These are phyloP conservation scores for Sisyra terminalis DNA, from an alignment of 2,888 invertebrate genomes.

Conservation along the genomic window DNA sequence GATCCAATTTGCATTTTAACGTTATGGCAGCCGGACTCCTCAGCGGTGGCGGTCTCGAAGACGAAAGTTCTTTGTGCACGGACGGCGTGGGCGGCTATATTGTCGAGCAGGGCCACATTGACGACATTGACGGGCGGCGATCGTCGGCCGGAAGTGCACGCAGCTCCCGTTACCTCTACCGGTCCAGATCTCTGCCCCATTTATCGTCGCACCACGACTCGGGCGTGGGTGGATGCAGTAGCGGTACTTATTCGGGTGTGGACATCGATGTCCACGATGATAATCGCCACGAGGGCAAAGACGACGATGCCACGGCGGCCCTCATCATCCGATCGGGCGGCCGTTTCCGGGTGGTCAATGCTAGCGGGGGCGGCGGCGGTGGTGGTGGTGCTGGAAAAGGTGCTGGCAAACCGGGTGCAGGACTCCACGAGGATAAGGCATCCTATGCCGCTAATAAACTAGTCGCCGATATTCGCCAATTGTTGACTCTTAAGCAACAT, in stretches of 20 bases:
- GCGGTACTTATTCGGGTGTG: constrained; percentile 11
- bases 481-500: constrained; percentile 56
- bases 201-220: constrained; percentile 39
- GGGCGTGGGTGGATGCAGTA: constrained; percentile 24
- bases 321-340: too few species aligned
- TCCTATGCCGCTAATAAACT: constrained; percentile 32
- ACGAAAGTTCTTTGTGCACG: constrained; percentile 14
- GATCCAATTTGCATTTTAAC: too few species aligned
- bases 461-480: constrained; percentile 35
- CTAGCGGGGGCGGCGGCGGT: not conserved
- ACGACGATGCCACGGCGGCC: not conserved
- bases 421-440: constrained; percentile 26
- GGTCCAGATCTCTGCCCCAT: constrained; percentile 50
- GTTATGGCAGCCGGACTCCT: too few species aligned
- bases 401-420: constrained; percentile 24
- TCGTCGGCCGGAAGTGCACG: constrained; percentile 14
- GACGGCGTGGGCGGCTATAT: constrained; percentile 18
- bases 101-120: constrained; percentile 17
- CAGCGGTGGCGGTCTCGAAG: constrained; percentile 8
- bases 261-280: constrained; percentile 3
- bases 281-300: not conserved
- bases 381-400: not conserved
- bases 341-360: too few species aligned
- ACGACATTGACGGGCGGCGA: constrained; percentile 12
- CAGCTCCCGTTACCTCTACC: constrained; percentile 36